Conservation (phyloP, 2,113 vertebrate species). For the Perognathus longimembris region DNA sequence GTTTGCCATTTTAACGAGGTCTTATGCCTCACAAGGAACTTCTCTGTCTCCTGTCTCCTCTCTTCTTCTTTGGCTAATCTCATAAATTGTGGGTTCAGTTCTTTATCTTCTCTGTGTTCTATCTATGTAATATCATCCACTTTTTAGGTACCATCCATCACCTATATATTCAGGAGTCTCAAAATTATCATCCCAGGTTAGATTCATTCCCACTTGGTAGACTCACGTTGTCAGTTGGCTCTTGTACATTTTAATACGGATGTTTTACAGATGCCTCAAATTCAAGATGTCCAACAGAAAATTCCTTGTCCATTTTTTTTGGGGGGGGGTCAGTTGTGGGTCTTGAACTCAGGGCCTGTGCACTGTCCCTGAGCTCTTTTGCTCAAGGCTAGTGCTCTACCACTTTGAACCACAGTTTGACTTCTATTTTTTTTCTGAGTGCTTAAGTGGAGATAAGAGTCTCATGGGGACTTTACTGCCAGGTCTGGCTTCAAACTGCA, state of each 20-base stretch:
- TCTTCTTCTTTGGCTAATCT: neutral
- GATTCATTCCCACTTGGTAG: neutral
- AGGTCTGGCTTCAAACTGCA: too few species aligned
- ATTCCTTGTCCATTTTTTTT: neutral
- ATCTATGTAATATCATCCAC: neutral
- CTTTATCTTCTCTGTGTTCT: neutral
- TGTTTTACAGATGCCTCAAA: constrained; percentile 43
- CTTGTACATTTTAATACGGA: neutral
- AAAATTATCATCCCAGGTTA: constrained; percentile 2
- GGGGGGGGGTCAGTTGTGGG: too few species aligned
- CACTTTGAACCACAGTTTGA: too few species aligned
- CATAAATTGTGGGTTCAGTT: neutral
- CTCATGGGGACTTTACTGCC: too few species aligned
- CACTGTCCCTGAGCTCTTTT: too few species aligned
- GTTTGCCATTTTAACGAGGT: neutral
- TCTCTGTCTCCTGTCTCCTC: neutral
- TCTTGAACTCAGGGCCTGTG: too few species aligned
- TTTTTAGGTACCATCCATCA: neutral
- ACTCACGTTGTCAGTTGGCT: neutral
- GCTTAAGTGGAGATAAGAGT: too few species aligned
- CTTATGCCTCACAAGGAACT: neutral
- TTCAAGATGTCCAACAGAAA: constrained; percentile 45
- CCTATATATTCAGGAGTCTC: neutral
- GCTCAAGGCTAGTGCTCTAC: too few species aligned
- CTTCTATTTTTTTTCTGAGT: too few species aligned